Evolutionary conservation across 2,888 invertebrate genomes (phyloP).

Genomic region (Branchipolynoe longqiensis): DNA sequence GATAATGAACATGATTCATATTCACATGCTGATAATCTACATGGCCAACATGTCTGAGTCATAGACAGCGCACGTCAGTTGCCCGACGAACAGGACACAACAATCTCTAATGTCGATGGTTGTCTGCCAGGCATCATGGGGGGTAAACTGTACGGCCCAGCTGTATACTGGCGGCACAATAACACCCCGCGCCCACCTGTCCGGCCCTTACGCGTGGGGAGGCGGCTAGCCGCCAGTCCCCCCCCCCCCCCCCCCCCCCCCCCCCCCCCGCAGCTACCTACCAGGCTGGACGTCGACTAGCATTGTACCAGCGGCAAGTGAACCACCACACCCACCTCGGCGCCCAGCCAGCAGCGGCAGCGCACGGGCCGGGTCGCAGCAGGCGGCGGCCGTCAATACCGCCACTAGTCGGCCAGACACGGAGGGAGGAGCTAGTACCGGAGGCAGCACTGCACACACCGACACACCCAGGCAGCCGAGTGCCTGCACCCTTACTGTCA

Average conservation of each 20-base stretch:
- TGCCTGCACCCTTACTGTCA: neutral
- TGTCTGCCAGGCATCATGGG: too few species aligned
- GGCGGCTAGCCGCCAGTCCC: neutral
- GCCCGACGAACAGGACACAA: too few species aligned
- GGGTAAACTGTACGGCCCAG: too few species aligned
- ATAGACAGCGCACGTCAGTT: too few species aligned
- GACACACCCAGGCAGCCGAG: neutral
- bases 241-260: neutral
- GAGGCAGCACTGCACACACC: neutral
- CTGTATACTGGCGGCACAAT: too few species aligned
- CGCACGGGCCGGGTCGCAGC: neutral
- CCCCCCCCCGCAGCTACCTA: neutral
- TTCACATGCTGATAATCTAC: too few species aligned
- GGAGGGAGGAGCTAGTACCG: constrained; percentile 17
- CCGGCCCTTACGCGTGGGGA: too few species aligned
- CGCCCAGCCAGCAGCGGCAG: neutral
- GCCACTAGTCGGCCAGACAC: constrained; percentile 34
- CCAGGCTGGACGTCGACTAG: neutral
- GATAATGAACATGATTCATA: too few species aligned
- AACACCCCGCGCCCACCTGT: too few species aligned
- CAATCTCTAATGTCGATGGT: too few species aligned
- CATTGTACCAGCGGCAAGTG: neutral
- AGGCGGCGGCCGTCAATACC: neutral
- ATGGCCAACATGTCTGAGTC: too few species aligned
- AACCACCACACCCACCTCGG: neutral